Evolutionary conservation across 92 coral and sea anemone genomes (phyloP), one percentile per base, ranked within the genome.

Genomic region (Palythoa caribaeorum): DNA sequence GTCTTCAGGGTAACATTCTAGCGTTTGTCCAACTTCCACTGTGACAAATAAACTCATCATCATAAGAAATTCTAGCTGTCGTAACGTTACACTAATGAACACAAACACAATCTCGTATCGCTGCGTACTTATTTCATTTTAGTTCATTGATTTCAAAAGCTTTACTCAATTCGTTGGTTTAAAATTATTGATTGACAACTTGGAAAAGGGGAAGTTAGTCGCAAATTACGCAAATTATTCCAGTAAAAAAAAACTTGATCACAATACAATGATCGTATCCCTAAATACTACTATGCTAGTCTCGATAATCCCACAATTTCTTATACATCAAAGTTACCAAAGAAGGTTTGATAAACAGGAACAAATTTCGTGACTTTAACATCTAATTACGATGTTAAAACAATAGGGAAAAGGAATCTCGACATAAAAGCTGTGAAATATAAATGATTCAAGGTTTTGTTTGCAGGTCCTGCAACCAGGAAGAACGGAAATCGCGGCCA

Each of bases 11-110:
- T 71, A 90, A 90, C 83, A 80, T 59, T 89, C 73, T 74, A 78
- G 55, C 55, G 93, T 79, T 76, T 89, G 83, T 21, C 52, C 68
- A 70, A 48, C 94, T 63, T 92, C 96, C 87, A 91, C 93, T 87
- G 91, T 47, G 47, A 70, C 39, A 35, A 75, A 16, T 55, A 51
- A 48, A 83, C 15, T 54, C 50, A 65, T 28, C 50, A 78, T 51
- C 74, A 68, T 66, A 48, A 55, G 28, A 44, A 65, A 38, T 44
- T 8, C 5, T 44, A 74, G 39, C 19, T 20, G 10, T 40, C 66
- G 57, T 55, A 47, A 15, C 36, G 53, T 16, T 28, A 2, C 72
- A 79, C 28, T 83, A 88, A 88, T 2, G 8, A 35, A 47, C 21
- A 70, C 5, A 51, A 71, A 53, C 7, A 13, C 48, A 84, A 52